Percentiles rank a stretch among this genome's conserved stretches.
Conservation (phyloP, 2,113 vertebrate genomes). For the Peromyscus maniculatus region DNA sequence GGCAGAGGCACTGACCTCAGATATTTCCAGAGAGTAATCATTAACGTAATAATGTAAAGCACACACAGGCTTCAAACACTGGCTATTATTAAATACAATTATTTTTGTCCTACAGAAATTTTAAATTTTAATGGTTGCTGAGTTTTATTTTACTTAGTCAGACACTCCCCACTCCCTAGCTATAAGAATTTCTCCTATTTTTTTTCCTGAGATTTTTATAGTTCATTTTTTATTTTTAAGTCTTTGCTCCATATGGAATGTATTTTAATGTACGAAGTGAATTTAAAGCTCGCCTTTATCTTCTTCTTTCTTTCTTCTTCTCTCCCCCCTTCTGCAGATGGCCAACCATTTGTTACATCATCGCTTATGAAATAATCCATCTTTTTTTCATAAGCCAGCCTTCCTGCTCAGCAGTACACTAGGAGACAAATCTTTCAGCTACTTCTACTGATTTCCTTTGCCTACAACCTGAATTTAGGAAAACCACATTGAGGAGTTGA, state of each 20-base stretch:
- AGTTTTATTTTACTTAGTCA: slow-evolving; percentile 65
- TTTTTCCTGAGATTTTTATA: slow-evolving; percentile 73
- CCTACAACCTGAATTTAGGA: slow-evolving; percentile 2
- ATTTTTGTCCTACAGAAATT: slow-evolving; percentile 52
- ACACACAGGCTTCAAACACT: slow-evolving; percentile 12
- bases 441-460: background rate
- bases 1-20: background rate
- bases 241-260: slow-evolving; percentile 69
- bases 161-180: slow-evolving; percentile 43
- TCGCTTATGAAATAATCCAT: slow-evolving; percentile 65
- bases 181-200: slow-evolving; percentile 74
- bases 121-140: slow-evolving; percentile 54
- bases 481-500: background rate
- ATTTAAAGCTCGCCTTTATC: slow-evolving; percentile 64
- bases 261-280: slow-evolving; percentile 75
- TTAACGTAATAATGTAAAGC: slow-evolving; percentile 15
- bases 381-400: slow-evolving; percentile 51
- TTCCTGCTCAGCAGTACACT: slow-evolving; percentile 3
- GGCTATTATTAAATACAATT: slow-evolving; percentile 51
- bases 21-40: background rate
- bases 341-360: slow-evolving; percentile 69
- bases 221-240: slow-evolving; percentile 73
- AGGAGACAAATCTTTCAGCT: slow-evolving; percentile 35
- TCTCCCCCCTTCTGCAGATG: slow-evolving; percentile 51
- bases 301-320: slow-evolving; percentile 29